Base-by-base conservation (phyloP, 30 jellyfish, hydroid and myxozoan species). In the Aurelia aurita region DNA sequence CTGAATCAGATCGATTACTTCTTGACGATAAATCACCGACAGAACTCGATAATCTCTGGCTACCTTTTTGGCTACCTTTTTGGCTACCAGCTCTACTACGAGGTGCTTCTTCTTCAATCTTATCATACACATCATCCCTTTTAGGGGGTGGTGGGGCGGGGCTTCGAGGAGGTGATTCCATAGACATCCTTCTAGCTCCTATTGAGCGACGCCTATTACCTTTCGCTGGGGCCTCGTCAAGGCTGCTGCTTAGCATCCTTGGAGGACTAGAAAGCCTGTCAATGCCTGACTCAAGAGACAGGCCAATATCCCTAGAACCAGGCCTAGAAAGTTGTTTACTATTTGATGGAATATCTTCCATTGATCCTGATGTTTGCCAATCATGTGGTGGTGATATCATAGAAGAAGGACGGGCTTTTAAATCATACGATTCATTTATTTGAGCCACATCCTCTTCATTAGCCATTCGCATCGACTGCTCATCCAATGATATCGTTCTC, bases 71-170 rank as follows among this genome's bases (percentile, higher is more conserved):
- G 27, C 65, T 54, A 16, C 27, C 22, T 21, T 0, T 16, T 55
- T 55, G 25, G 25, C 67, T 22, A 55, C 29, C 25, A 55, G 29
- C 29, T 55, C 67, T 55, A 19, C 29, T 22, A 10, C 14, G 11
- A 19, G 67, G 82, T 9, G 79, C 28, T 31, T 53, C 65, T 28
- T 68, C 70, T 12, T 49, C 81, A 8, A 22, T 69, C 28, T 16
- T 34, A 11, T 81, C 91, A 19, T 81, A 64, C 1, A 59, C 1
- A 45, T 32, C 29, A 68, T 39, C 34, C 35, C n/a, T 45, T 18
- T 28, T 54, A 43, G 96, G 96, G 4, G 96, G 86, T 73, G 90
- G 90, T 23, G 96, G 96, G 18, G 96, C 89, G 3, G 96, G 89
- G 75, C 88, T 73, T 19, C 54, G 86, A 5, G 96, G 90, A 20